phyloP scores from a whole-genome alignment of 2,113 vertebrate genomes.

The Hyaena hyaena region DNA sequence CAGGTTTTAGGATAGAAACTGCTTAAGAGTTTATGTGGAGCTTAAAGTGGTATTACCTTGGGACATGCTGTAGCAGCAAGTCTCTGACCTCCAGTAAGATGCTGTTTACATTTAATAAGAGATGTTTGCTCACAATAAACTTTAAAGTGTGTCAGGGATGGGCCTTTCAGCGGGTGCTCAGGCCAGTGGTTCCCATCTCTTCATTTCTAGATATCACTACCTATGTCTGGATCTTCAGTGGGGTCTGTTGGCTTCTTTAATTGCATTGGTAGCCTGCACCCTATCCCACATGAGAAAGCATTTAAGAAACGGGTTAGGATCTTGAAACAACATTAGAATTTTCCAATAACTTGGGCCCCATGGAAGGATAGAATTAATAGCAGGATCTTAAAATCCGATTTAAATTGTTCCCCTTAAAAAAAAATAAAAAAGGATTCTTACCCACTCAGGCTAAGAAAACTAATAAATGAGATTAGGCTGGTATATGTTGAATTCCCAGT shows the following conservation, averaged over 20 bases:
- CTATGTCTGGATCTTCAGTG: conserved; percentile 6
- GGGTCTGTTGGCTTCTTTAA: conserved; percentile 41
- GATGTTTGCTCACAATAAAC: conserved; percentile 85
- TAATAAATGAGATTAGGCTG: neutral
- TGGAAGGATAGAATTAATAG: conserved; percentile 25
- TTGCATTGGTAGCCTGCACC: neutral
- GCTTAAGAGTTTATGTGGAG: conserved; percentile 90
- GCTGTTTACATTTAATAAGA: conserved; percentile 88
- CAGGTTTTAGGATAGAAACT: conserved; percentile 93
- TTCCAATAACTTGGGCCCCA: neutral
- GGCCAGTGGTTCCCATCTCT: conserved; percentile 11
- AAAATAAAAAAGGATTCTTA: neutral
- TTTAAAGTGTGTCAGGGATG: conserved; percentile 76
- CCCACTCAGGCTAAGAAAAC: neutral
- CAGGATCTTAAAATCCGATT: neutral
- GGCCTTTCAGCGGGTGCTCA: conserved; percentile 49
- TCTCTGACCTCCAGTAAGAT: conserved; percentile 83
- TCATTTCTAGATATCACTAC: neutral
- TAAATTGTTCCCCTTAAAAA: conserved; percentile 40
- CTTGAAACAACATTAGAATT: neutral
- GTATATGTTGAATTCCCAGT: neutral
- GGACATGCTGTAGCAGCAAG: conserved; percentile 82
- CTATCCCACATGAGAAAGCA: neutral
- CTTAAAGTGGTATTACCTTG: conserved; percentile 91
- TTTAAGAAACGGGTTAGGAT: neutral